These are phyloP conservation scores for Phrynocephalus guinanensis DNA, from an alignment of 2,797 vertebrate genomes.

Conservation along the genomic window DNA sequence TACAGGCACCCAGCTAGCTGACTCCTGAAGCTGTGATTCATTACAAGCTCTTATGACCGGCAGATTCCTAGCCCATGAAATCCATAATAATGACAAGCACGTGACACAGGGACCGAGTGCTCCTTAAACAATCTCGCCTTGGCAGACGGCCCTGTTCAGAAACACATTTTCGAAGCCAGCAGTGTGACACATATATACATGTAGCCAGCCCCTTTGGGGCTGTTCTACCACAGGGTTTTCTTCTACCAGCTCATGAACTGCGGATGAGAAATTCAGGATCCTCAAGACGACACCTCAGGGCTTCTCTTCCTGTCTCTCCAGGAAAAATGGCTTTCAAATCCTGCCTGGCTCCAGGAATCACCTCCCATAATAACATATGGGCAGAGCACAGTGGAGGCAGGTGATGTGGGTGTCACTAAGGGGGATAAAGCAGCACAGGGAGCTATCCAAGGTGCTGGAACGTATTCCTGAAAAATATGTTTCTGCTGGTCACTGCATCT, in stretches of 20 bases:
- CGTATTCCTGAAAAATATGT: no score
- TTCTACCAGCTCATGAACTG: neutral
- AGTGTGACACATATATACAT: no score
- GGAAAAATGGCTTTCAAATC: no score
- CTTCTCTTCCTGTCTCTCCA: no score
- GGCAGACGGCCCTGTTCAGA: conserved; percentile 31
- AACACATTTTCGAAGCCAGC: conserved; percentile 33
- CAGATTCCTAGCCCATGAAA: conserved; percentile 46
- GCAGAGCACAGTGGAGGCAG: no score
- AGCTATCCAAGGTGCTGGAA: no score
- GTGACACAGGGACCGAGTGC: conserved; percentile 39
- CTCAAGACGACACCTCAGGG: no score
- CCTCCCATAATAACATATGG: no score
- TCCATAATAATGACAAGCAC: conserved; percentile 43
- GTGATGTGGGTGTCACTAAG: no score
- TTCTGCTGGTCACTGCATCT: no score
- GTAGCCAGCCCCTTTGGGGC: neutral
- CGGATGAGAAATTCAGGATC: neutral
- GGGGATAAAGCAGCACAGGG: no score
- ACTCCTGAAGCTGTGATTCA: conserved; percentile 52
- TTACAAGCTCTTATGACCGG: conserved; percentile 43
- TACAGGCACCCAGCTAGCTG: conserved; percentile 46
- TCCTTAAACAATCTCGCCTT: conserved; percentile 28
- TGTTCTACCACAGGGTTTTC: neutral
- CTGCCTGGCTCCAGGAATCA: no score